Evolutionary conservation across 2,888 invertebrate genomes (phyloP), one percentile per base, ranked within the genome.

Genomic region (Adineta ricciae): DNA sequence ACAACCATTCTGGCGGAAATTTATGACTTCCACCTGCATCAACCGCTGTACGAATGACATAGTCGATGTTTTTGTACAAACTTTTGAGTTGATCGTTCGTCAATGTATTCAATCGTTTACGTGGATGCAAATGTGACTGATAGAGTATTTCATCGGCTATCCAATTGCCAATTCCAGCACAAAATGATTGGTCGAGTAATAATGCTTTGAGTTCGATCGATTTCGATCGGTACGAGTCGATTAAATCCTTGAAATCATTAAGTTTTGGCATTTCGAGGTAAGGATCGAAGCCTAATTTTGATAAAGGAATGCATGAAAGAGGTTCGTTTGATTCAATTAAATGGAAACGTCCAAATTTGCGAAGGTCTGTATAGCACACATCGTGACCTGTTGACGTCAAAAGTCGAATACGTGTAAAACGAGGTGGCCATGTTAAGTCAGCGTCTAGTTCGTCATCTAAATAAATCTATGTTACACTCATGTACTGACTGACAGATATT

Each of bases 371-470:
- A 41, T 41, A 78, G n/a, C 78, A 41, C 41, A 78, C 16, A 41
- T 78, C 78, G 41, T 78, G 41, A n/a, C 41, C n/a, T 24, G 14
- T 78, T 41, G 78, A 24, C 24, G 78, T 78, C n/a, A 24, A n/a
- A 78, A 78, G 41, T 41, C 41, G 41, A n/a, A 78, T 78, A 78
- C 78, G 78, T 41, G 78, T 78, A 78, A 78, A 78, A 78, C 78
- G 78, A 41, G 78, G 78, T 41, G 78, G 78, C 78, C 78, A 78
- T 41, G 11, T 2, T 78, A 78, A 41, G n/a, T 78, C 41, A n/a
- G 41, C 41, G 41, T 78, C 78, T 36, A 64, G 19, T 19, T 64
- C 32, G 0, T 32, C 7, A 27, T 64, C 64, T 64, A 27, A 2
- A 64, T n/a, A n/a, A n/a, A n/a, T n/a, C n/a, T n/a, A n/a, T n/a